phyloP scores from a whole-genome alignment of 2,888 invertebrate species.

The Stenchaetothrips biformis region DNA sequence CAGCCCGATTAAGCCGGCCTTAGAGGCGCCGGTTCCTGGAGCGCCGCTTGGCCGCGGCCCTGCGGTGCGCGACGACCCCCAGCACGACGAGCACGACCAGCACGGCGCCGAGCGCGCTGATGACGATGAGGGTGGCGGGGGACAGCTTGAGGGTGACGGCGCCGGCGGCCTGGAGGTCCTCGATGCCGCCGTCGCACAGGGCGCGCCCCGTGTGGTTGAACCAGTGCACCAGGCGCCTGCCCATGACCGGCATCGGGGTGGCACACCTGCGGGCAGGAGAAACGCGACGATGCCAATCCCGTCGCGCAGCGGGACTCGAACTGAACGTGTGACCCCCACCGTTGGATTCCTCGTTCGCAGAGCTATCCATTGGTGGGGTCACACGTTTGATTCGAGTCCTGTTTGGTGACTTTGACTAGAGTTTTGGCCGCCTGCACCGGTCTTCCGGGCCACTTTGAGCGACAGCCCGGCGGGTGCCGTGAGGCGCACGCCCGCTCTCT shows the following conservation, averaged over 20 bases:
- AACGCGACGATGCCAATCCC: too few relatives aligned
- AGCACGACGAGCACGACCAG: constrained; percentile 26
- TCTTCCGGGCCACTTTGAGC: too few relatives aligned
- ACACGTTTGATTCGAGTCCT: too few relatives aligned
- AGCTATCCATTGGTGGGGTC: too few relatives aligned
- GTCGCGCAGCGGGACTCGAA: too few relatives aligned
- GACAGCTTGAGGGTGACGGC: background rate
- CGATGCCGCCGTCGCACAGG: constrained; percentile 31
- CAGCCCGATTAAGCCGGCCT: background rate
- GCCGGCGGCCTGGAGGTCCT: constrained; percentile 24
- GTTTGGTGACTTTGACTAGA: too few relatives aligned
- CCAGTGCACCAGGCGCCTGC: constrained; percentile 37
- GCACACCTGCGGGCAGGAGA: constrained; percentile 36
- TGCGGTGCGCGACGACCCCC: constrained; percentile 32
- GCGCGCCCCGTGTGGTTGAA: constrained; percentile 33
- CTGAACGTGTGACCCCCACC: too few relatives aligned
- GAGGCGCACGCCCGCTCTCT: too few relatives aligned
- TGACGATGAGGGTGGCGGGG: background rate
- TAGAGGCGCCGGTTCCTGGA: constrained; percentile 31
- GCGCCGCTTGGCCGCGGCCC: constrained; percentile 25
- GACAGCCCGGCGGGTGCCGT: too few relatives aligned
- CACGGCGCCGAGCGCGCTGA: constrained; percentile 30
- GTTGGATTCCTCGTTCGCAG: too few relatives aligned
- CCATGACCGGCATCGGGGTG: constrained; percentile 33
- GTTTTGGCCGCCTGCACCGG: too few relatives aligned